These are phyloP conservation scores for Channallabes apus DNA, from an alignment of 2,797 vertebrate species.

Conservation along the genomic window DNA sequence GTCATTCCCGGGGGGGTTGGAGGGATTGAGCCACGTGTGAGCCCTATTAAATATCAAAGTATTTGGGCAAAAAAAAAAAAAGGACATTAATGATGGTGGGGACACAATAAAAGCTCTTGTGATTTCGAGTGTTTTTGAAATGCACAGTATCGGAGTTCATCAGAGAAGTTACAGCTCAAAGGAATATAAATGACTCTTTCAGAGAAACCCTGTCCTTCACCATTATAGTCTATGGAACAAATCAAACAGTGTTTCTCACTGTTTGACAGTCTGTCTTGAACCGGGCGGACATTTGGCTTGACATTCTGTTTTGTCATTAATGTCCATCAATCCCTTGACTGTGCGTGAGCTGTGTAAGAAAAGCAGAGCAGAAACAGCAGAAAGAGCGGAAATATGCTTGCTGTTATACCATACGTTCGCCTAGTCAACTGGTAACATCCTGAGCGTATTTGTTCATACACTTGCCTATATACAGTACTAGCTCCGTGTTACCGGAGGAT, in stretches of 20 bases:
- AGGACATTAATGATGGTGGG: background rate
- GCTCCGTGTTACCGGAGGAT: no score
- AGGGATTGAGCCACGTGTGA: no score
- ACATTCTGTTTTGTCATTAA: constrained; percentile 44
- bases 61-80: no score
- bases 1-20: no score
- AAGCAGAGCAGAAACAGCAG: background rate
- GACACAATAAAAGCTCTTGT: background rate
- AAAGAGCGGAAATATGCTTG: background rate
- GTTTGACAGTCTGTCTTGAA: constrained; percentile 42
- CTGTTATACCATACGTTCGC: no score
- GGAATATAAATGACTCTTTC: constrained; percentile 20
- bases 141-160: background rate
- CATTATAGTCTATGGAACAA: constrained; percentile 24
- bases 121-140: background rate
- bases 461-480: no score
- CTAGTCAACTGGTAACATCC: no score
- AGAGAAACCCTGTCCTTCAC: constrained; percentile 3
- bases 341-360: constrained; percentile 10
- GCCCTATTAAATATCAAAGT: no score
- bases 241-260: constrained; percentile 21
- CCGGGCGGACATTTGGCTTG: constrained; percentile 34
- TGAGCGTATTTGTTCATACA: no score
- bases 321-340: constrained; percentile 47
- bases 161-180: background rate